A percentile compares a stretch with the other conserved stretches of the same genome.
Conservation (phyloP, 1,140 invertebrate species). For the Drosophila littoralis region DNA sequence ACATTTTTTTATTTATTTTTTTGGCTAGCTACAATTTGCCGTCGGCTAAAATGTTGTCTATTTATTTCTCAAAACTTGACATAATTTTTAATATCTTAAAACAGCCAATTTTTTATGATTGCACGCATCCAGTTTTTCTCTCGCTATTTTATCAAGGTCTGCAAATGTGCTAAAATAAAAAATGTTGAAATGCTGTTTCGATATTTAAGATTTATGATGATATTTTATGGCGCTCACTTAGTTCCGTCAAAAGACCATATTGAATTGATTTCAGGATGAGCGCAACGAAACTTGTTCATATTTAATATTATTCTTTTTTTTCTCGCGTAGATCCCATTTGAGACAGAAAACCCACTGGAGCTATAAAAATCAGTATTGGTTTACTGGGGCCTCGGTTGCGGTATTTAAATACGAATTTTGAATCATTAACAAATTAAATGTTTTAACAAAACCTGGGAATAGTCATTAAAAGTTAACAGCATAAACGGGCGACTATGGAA, state of each 20-base stretch:
- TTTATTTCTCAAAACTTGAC: constrained; percentile 6
- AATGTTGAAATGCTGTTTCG: constrained; percentile 28
- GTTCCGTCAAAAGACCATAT: constrained; percentile 34
- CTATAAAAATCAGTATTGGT: constrained; percentile 16
- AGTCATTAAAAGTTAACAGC: constrained; percentile 19
- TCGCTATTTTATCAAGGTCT: constrained; percentile 9
- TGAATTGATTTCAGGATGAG: constrained; percentile 22
- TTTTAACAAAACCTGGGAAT: constrained; percentile 21
- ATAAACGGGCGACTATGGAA: constrained; percentile 32
- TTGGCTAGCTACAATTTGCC: constrained; percentile 23
- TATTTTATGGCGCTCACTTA: constrained; percentile 44
- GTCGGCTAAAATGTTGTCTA: constrained; percentile 43
- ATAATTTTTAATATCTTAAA: constrained; percentile 14
- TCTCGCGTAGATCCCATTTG: neutral
- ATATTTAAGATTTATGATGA: constrained; percentile 52
- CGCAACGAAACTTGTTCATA: constrained; percentile 32
- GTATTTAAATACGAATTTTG: constrained; percentile 37
- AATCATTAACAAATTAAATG: constrained; percentile 48
- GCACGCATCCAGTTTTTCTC: constrained; percentile 3
- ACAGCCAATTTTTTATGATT: constrained; percentile 11
- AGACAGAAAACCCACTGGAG: neutral
- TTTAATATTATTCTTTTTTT: neutral
- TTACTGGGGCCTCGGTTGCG: neutral
- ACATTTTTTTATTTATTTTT: neutral
- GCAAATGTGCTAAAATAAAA: constrained; percentile 24